These are phyloP conservation scores for Amphilophus citrinellus DNA, from an alignment of 2,113 vertebrate genomes.

Conservation along the genomic window DNA sequence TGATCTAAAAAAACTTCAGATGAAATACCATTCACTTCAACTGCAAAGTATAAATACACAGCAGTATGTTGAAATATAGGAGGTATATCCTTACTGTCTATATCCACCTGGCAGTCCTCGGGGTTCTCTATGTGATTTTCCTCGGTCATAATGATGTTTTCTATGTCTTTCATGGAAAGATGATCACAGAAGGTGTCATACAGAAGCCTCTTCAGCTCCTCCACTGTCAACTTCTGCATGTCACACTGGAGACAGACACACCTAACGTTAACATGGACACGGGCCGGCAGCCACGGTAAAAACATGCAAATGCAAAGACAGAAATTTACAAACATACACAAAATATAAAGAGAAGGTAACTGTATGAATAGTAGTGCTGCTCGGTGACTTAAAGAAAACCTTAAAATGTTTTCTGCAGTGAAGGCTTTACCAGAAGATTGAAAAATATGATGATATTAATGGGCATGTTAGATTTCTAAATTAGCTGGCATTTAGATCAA, in stretches of 20 bases:
- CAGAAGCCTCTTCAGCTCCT: conserved; percentile 95
- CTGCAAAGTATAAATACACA: not conserved
- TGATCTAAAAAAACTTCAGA: not conserved
- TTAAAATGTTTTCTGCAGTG: not conserved
- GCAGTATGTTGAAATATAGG: not conserved
- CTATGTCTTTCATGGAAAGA: conserved; percentile 99
- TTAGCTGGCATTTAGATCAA: not conserved
- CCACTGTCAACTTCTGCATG: conserved; percentile 98
- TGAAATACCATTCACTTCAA: not conserved
- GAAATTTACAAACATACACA: not conserved
- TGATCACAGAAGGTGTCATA: conserved; percentile 99
- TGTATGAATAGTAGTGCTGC: not conserved
- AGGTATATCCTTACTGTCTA: conserved; percentile 91
- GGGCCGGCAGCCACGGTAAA: not conserved
- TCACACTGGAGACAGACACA: conserved; percentile 86
- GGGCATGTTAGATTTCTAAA: not conserved
- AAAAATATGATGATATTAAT: not conserved
- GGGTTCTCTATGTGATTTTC: conserved; percentile 96
- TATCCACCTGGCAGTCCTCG: conserved; percentile 92
- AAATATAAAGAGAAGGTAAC: not conserved
- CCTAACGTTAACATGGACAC: conserved; percentile 2
- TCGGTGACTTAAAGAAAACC: not conserved
- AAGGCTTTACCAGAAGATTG: not conserved
- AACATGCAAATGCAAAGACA: not conserved
- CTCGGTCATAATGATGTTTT: conserved; percentile 99